Evolutionary conservation across 1,140 invertebrate species (phyloP), one percentile per base, ranked within the genome.

Genomic region (Elysia chlorotica): DNA sequence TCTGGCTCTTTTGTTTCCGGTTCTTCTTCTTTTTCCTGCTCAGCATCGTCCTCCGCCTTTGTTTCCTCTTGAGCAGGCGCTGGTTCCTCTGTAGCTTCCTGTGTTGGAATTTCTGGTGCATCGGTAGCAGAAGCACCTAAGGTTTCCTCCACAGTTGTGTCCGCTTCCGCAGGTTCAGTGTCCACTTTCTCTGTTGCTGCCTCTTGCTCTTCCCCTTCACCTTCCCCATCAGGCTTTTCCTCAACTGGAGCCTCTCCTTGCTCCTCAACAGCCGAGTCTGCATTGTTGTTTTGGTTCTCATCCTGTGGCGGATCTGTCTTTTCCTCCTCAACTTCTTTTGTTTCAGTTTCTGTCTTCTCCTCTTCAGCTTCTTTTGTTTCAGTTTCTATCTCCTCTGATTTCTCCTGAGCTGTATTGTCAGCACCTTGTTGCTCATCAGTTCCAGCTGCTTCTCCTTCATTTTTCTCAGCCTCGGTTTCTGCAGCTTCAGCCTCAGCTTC

Each of bases 301-400:
- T 75, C 68, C 65, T 73, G 48, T 71, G 63, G 65, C 62, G 48
- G 68, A 53, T 63, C 62, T 48, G 53, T 57, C 73, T 54, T 28
- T 30, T 74, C 71, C 62, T 48, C 41, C 36, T 69, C 33, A 23
- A 25, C 30, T 21, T 30, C 62, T 73, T 72, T 28, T 73, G 35
- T 25, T 19, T 63, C 48, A 70, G 31, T 36, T 36, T 25, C 25
- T 74, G 72, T 68, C 59, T 25, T 30, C 53, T 63, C 54, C 17
- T 48, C 21, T 70, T 53, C 35, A 30, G 61, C 54, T 59, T 75
- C 71, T 48, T 72, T 35, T 19, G 33, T 66, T 38, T 68, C 36
- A 31, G 36, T 37, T 36, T 75, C 62, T n/a, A 69, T 74, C n/a
- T 67, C 41, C 62, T 61, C 59, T 28, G 38, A 25, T 4, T 71